Conservation (phyloP, 1,140 invertebrate genomes). For the Hycleus cichorii region DNA sequence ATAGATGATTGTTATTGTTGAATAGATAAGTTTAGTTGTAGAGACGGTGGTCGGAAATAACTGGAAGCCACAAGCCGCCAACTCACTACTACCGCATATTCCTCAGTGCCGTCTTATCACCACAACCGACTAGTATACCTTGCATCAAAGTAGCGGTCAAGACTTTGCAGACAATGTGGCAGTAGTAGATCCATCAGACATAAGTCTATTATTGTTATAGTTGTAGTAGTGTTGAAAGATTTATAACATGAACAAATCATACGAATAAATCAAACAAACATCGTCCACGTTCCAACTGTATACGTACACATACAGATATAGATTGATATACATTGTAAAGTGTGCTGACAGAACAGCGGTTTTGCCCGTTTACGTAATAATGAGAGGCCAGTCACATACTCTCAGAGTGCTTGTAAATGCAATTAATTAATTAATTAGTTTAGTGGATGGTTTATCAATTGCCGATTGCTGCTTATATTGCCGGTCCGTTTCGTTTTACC, state of each 20-base stretch:
- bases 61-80: background rate
- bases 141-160: background rate
- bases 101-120: constrained; percentile 9
- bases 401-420: constrained; percentile 18
- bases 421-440: constrained; percentile 32
- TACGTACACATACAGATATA: too few relatives aligned
- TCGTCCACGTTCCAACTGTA: background rate
- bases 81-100: constrained; percentile 7
- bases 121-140: background rate
- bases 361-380: constrained; percentile 4
- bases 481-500: constrained; percentile 16
- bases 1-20: too few relatives aligned
- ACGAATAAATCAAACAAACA: constrained; percentile 11
- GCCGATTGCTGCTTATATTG: constrained; percentile 25
- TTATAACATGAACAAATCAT: constrained; percentile 11
- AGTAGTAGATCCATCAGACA: too few relatives aligned
- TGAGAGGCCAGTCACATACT: constrained; percentile 8
- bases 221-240: constrained; percentile 5
- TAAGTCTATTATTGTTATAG: too few relatives aligned
- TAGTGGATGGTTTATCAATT: constrained; percentile 25
- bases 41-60: too few relatives aligned
- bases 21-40: too few relatives aligned
- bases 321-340: background rate
- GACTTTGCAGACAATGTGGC: background rate
- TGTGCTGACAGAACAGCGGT: background rate